Percentiles rank a stretch among this genome's conserved stretches.
phyloP scores from a whole-genome alignment of 2,113 vertebrate species.

The Microtus pennsylvanicus region DNA sequence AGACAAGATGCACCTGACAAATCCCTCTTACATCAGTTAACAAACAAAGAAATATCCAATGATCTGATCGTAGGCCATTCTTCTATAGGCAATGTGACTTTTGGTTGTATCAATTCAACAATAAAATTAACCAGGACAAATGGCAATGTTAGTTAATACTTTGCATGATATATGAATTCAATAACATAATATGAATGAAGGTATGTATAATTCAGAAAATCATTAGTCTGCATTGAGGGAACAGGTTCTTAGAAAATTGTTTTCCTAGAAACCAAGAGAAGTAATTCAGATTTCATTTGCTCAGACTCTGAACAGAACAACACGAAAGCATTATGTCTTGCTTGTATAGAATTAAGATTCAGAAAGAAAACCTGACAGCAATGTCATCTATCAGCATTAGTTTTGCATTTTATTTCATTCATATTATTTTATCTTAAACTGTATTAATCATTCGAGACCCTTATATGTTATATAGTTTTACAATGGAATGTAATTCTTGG shows the following conservation, averaged over 20 bases:
- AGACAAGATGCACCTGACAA: neutral
- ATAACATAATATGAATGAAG: neutral
- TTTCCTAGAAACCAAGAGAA: neutral
- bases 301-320: neutral
- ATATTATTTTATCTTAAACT: neutral
- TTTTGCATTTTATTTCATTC: neutral
- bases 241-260: neutral
- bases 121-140: neutral
- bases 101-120: neutral
- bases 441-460: neutral
- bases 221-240: neutral
- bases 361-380: neutral
- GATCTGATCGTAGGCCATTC: neutral
- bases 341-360: neutral
- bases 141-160: neutral
- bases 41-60: too few species aligned
- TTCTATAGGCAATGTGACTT: neutral
- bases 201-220: neutral
- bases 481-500: neutral
- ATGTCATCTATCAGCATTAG: neutral
- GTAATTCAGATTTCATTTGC: neutral
- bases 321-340: neutral
- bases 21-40: too few species aligned
- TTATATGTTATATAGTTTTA: neutral
- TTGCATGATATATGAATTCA: neutral